Percentiles rank a stretch among this genome's conserved stretches.
Conservation (phyloP, 2,797 vertebrate genomes). For the Molossus alvarezi region DNA sequence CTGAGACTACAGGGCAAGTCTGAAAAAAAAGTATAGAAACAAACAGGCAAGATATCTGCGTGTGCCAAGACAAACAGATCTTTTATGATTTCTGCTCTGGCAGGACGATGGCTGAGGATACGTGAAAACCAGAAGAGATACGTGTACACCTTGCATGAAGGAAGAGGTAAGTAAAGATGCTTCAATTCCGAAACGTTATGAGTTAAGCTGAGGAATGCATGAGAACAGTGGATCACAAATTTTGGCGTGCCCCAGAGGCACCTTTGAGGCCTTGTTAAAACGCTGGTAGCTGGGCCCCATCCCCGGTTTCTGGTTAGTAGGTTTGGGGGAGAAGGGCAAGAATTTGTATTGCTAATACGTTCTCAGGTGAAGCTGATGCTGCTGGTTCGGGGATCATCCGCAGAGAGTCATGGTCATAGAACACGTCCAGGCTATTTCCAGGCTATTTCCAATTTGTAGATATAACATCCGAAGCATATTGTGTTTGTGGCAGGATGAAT, state of each 20-base stretch:
- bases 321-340: not conserved
- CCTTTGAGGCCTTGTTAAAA: not conserved
- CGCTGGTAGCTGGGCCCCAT: not conserved
- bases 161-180: not conserved
- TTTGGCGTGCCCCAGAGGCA: not conserved
- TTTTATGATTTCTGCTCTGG: not conserved
- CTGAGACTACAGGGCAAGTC: not conserved
- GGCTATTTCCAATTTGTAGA: not conserved
- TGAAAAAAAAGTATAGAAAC: constrained; percentile 60
- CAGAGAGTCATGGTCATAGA: not conserved
- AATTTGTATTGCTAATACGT: not conserved
- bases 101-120: not conserved
- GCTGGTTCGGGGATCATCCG: not conserved
- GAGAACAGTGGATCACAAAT: not conserved
- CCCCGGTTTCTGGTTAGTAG: not conserved
- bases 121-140: not conserved
- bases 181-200: not conserved
- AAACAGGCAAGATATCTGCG: not conserved
- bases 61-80: not conserved
- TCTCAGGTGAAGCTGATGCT: not conserved
- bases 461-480: not conserved
- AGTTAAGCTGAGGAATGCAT: not conserved
- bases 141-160: not conserved
- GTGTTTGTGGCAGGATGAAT: not conserved
- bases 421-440: not conserved